Percentiles rank a stretch among this genome's conserved stretches.
These are phyloP conservation scores for Pterocles gutturalis DNA, from an alignment of 2,113 vertebrate species.

Conservation along the genomic window DNA sequence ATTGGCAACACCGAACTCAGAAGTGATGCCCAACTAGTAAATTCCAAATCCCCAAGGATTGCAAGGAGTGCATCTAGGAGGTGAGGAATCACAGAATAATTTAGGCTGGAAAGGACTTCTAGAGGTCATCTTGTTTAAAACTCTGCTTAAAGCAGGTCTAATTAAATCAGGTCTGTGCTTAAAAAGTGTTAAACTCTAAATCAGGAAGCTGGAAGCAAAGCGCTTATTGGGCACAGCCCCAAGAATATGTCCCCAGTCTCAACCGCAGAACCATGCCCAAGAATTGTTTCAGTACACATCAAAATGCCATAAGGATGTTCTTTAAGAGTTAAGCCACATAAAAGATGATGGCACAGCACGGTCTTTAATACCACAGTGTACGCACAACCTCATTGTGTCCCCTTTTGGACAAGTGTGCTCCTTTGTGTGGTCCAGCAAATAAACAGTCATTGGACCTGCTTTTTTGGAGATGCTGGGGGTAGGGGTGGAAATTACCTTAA, in stretches of 20 bases:
- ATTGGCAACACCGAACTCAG: background rate
- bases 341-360: accelerated
- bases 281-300: accelerated
- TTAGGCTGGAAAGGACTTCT: background rate
- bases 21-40: background rate
- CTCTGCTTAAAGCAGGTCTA: background rate
- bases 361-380: accelerated
- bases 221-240: accelerated
- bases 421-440: background rate
- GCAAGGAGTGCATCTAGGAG: background rate
- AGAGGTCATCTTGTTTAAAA: background rate
- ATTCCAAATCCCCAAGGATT: background rate
- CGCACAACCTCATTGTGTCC: background rate
- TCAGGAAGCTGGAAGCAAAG: background rate
- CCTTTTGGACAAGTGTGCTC: background rate
- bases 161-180: background rate
- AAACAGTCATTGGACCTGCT: background rate
- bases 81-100: background rate
- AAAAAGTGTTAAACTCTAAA: background rate
- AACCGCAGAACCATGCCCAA: background rate
- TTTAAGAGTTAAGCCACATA: background rate
- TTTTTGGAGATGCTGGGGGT: background rate
- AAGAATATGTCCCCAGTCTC: background rate
- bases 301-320: accelerated
- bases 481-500: background rate